These are phyloP conservation scores for Coleophora deauratella DNA, from an alignment of 2,888 invertebrate species.

Conservation along the genomic window DNA sequence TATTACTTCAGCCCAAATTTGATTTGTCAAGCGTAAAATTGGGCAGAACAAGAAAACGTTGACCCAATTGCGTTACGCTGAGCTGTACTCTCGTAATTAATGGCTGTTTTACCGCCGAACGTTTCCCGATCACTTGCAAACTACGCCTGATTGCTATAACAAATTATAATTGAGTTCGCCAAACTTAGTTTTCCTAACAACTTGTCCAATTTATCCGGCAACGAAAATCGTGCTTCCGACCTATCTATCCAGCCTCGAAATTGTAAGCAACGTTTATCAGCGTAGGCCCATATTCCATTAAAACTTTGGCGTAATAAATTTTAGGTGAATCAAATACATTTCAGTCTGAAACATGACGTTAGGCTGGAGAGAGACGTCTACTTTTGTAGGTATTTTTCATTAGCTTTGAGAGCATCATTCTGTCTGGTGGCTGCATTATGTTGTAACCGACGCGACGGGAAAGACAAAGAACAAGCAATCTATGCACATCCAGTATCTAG, in stretches of 20 bases:
- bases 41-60: constrained; percentile 41
- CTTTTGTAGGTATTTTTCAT: not conserved
- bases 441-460: not conserved
- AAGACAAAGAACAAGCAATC: not conserved
- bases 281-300: not conserved
- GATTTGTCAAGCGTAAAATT: constrained; percentile 59
- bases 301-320: no score
- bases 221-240: no score
- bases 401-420: not conserved
- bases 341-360: no score
- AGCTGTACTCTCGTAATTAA: constrained; percentile 19
- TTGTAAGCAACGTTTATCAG: not conserved
- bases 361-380: no score
- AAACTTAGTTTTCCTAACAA: constrained; percentile 2
- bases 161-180: constrained; percentile 8
- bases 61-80: constrained; percentile 25
- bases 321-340: no score
- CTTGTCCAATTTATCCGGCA: no score
- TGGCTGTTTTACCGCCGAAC: constrained; percentile 9
- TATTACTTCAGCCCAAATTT: constrained; percentile 25
- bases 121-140: constrained; percentile 7
- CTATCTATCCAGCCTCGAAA: not conserved
- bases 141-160: constrained; percentile 9
- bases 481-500: not conserved
- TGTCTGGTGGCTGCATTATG: no score